Base-by-base conservation (phyloP, 92 coral and sea anemone species). In the Pocillopora meandrina region DNA sequence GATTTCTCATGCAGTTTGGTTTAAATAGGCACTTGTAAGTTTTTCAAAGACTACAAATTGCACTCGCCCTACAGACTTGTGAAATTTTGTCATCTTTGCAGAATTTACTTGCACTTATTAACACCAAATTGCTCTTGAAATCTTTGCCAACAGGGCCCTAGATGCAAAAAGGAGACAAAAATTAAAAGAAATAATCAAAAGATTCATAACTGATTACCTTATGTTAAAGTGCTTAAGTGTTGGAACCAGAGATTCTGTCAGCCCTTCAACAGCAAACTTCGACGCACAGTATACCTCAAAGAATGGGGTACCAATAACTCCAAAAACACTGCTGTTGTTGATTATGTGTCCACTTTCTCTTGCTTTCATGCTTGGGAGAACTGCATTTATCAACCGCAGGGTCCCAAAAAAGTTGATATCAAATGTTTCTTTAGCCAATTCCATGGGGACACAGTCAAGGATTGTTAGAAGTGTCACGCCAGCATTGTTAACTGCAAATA, bases 241-340 rank as follows among this genome's bases (percentile, higher is more conserved):
- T 20, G 95, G 89, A n/a, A 93, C 97, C 65, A 92, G 61, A 16
- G 95, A 90, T 76, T 95, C 98, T 19, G 93, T 90, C 12, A 89
- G 92, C 19, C 98, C 98, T 65, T 88, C 94, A 3, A 95, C 76
- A 13, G 98, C 98, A 84, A 92, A 95, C 91, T 95, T 95, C 12
- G 97, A 75, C 10, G 98, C 92, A n/a, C 91, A 79, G 89, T 93
- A 95, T 61, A 86, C 71, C 59, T 88, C 94, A 33, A 84, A 76
- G 58, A 87, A 92, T 15, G 97, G 98, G n/a, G 73, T 23, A 4
- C 95, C 98, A 7, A 71, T 13, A 34, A 92, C 42, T 14, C 93
- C 98, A 35, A 56, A 85, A 2, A 77, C 78, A 71, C 93, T 88
- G 58, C 93, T 75, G 75, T 55, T 56, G 19, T 80, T 66, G 18